Evolutionary conservation across 2,113 vertebrate genomes (phyloP), one percentile per base, ranked within the genome.

Genomic region (Glaucidium brasilianum): DNA sequence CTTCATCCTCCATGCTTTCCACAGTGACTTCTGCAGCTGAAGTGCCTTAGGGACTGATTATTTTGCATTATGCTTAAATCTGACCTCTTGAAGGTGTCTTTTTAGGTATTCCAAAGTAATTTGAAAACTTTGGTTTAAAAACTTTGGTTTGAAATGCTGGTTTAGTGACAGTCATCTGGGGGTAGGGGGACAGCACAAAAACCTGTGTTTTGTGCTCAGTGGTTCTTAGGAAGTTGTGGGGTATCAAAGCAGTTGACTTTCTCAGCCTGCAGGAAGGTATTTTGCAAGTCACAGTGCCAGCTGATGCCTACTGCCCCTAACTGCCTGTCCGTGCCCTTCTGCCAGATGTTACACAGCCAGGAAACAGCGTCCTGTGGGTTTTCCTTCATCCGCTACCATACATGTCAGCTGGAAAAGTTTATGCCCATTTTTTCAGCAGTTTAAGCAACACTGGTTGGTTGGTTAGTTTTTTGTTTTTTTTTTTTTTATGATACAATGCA

Each of bases 241-340:
- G 6, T 35, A 11, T 52, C 43, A 14, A 43, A 72, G 35, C 2
- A 19, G 39, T 60, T 76, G 86, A 59, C 86, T 73, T n/a, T 17
- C 37, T 53, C 17, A 55, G 62, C 49, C 29, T 49, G 30, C 55
- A 62, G 52, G 43, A 76, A 19, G 59, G 53, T 64, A 14, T 75
- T 86, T 37, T 34, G 56, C 41, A 12, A 50, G 66, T 55, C 18
- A 47, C 3, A 4, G 47, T 88, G 66, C n/a, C 71, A 63, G 85
- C 79, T 94, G 91, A 85, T 59, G 71, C 9, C 41, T 37, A 0
- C 55, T 87, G 88, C 85, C 76, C 74, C n/a, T 10, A 22, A 8
- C 64, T 88, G 69, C 43, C 73, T 72, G 23, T 56, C 60, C 52
- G 62, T 95, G 83, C 67, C 86, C 86, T 92, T n/a, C 83, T 85